phyloP scores from a whole-genome alignment of 2,888 invertebrate species.

The Acronicta leporina region DNA sequence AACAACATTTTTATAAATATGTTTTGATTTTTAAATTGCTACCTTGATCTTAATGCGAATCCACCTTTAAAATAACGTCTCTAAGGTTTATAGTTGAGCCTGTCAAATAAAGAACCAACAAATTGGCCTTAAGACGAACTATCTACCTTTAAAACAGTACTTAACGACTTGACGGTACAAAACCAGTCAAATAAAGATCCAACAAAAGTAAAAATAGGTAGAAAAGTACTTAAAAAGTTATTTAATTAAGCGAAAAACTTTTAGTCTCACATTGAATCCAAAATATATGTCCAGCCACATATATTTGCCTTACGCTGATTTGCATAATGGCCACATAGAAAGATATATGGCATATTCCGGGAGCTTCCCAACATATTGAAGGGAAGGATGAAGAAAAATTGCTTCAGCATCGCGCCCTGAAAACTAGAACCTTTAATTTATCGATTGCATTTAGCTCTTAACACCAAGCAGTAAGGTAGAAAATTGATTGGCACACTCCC shows the following conservation, averaged over 20 bases:
- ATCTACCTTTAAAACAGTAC: too few species aligned
- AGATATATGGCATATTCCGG: slow-evolving; percentile 78
- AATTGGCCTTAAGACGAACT: too few species aligned
- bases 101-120: too few species aligned
- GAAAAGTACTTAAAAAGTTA: slow-evolving; percentile 28
- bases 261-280: slow-evolving; percentile 39
- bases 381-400: slow-evolving; percentile 80
- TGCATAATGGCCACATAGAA: slow-evolving; percentile 78
- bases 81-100: too few species aligned
- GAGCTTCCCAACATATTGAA: slow-evolving; percentile 81
- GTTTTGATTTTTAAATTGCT: too few species aligned
- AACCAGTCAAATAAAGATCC: too few species aligned
- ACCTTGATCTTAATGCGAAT: too few species aligned
- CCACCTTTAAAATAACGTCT: too few species aligned
- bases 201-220: too few species aligned
- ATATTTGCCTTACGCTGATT: slow-evolving; percentile 67
- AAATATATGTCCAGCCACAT: slow-evolving; percentile 61
- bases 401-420: slow-evolving; percentile 71
- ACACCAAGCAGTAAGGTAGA: slow-evolving; percentile 44
- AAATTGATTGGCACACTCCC: slow-evolving; percentile 37
- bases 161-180: too few species aligned
- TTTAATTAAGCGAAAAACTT: slow-evolving; percentile 48
- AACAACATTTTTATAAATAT: too few species aligned
- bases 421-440: slow-evolving; percentile 77
- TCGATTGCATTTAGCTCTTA: slow-evolving; percentile 49